Evolutionary conservation across 1,140 invertebrate genomes (phyloP).

Genomic region (Sinonovacula constricta): DNA sequence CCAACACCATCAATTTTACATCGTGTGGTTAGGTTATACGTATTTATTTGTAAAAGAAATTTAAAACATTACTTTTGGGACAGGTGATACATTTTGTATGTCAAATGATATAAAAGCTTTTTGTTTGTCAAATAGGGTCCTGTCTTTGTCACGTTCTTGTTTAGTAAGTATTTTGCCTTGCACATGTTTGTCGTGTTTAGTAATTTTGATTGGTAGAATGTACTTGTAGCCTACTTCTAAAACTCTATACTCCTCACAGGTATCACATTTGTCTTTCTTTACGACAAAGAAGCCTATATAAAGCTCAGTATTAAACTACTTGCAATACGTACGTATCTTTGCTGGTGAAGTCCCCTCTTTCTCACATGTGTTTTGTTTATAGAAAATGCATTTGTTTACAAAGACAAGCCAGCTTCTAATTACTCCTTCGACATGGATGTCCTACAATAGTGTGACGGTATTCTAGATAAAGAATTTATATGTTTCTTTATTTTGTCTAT

Average conservation of each 20-base stretch:
- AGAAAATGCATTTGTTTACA: constrained; percentile 19
- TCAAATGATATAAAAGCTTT: constrained; percentile 45
- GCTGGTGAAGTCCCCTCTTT: constrained; percentile 6
- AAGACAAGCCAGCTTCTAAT: background rate
- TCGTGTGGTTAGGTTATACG: constrained; percentile 55
- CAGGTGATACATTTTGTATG: constrained; percentile 46
- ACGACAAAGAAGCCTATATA: constrained; percentile 50
- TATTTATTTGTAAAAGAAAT: constrained; percentile 47
- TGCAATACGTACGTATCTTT: constrained; percentile 44
- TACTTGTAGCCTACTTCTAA: background rate
- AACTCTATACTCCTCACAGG: constrained; percentile 33
- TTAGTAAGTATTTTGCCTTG: constrained; percentile 27
- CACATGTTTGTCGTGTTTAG: constrained; percentile 17
- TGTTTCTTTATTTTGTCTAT: constrained; percentile 8
- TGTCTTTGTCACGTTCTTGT: constrained; percentile 36
- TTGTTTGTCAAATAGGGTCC: background rate
- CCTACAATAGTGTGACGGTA: constrained; percentile 12
- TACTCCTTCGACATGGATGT: constrained; percentile 8
- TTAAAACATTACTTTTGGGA: constrained; percentile 38
- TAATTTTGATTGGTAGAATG: background rate
- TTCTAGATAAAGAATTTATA: constrained; percentile 18
- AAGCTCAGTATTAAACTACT: constrained; percentile 48
- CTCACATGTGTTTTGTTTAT: constrained; percentile 31
- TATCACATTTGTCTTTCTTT: constrained; percentile 52
- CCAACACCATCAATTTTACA: constrained; percentile 41